Conservation (phyloP, 2,888 invertebrate species). For the Melinaea menophilus region DNA sequence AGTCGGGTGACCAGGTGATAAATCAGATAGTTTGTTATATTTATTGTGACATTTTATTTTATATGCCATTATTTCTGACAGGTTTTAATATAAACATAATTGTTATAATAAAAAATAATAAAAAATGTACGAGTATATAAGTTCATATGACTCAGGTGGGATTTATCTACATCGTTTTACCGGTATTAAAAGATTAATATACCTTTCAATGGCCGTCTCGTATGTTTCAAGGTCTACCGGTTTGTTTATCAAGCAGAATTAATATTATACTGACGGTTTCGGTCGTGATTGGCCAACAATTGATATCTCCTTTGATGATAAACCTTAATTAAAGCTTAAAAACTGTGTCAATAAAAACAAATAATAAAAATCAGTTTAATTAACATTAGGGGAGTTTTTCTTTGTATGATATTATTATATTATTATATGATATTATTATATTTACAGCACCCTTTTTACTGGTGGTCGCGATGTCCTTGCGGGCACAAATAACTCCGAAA, state of each 20-base stretch:
- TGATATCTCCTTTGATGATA: no score
- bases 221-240: conserved; percentile 23
- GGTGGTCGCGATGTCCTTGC: conserved; percentile 40
- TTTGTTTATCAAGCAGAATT: conserved; percentile 8
- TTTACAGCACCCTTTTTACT: conserved; percentile 34
- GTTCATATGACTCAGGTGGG: conserved; percentile 9
- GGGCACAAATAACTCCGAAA: conserved; percentile 59
- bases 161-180: conserved; percentile 19
- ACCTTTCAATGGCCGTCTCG: not conserved
- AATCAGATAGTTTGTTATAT: no score
- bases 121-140: no score
- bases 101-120: no score
- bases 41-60: no score
- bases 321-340: not conserved
- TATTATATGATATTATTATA: not conserved
- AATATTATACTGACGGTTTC: conserved; percentile 1
- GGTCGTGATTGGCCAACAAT: not conserved
- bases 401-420: no score
- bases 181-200: not conserved
- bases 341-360: not conserved
- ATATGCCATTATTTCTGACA: no score
- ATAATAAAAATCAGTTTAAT: not conserved
- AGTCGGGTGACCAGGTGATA: no score
- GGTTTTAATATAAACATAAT: no score
- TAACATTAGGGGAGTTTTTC: not conserved